These are phyloP conservation scores for Crotalus tigris DNA, from an alignment of 2,113 vertebrate genomes.

Conservation along the genomic window DNA sequence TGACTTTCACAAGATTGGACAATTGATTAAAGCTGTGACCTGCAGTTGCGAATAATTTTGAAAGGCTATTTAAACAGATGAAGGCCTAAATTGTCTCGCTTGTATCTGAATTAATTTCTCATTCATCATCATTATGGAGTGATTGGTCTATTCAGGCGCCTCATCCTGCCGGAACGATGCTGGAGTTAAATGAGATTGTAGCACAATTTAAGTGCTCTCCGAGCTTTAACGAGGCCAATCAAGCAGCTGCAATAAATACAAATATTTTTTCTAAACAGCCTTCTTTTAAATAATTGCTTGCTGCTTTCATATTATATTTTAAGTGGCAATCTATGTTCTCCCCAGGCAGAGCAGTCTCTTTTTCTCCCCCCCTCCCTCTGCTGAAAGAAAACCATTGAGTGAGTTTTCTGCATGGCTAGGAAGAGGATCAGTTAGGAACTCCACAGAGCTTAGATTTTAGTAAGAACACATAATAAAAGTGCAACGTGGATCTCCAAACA, in stretches of 20 bases:
- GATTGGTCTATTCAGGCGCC: conserved; percentile 92
- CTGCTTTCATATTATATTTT: conserved; percentile 75
- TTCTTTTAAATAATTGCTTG: conserved; percentile 84
- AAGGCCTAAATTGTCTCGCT: conserved; percentile 98
- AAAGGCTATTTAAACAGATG: conserved; percentile 99
- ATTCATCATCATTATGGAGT: conserved; percentile 99
- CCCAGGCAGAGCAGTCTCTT: conserved; percentile 17
- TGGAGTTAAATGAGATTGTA: conserved; percentile 93
- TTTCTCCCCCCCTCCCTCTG: neutral
- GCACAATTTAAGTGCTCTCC: conserved; percentile 89
- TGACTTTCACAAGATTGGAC: conserved; percentile 93
- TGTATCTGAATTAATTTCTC: conserved; percentile 99
- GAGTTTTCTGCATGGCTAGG: neutral
- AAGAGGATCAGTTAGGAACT: neutral
- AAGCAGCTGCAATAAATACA: conserved; percentile 83
- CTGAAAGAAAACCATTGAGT: neutral
- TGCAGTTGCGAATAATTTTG: conserved; percentile 94
- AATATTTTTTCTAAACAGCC: conserved; percentile 80
- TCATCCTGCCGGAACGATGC: conserved; percentile 84
- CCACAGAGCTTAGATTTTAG: neutral
- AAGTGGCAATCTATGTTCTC: conserved; percentile 68
- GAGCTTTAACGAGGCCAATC: conserved; percentile 76
- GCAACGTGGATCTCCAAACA: neutral
- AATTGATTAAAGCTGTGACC: conserved; percentile 99
- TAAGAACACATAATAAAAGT: neutral